A percentile compares a stretch with the other conserved stretches of the same genome.
Conservation (phyloP, 2,113 vertebrate genomes). For the Aplodontia rufa region DNA sequence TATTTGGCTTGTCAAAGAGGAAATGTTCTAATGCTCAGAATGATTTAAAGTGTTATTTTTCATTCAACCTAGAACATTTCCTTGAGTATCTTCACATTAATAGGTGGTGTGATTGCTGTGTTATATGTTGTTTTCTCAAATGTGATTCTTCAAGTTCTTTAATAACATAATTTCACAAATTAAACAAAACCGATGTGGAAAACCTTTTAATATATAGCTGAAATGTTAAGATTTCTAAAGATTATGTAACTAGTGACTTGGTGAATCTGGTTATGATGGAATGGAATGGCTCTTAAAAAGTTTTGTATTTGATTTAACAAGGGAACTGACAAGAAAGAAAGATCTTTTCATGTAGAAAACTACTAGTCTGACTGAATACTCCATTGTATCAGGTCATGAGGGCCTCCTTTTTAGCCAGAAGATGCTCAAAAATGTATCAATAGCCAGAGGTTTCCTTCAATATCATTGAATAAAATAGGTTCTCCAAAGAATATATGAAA, state of each 20-base stretch:
- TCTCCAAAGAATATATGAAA: constrained; percentile 51
- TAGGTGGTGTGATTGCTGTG: background rate
- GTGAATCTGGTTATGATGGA: background rate
- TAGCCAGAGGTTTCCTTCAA: constrained; percentile 39
- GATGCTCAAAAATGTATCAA: constrained; percentile 61
- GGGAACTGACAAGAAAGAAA: constrained; percentile 24
- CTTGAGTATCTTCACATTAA: background rate
- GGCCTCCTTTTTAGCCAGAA: constrained; percentile 45
- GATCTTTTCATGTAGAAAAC: constrained; percentile 25
- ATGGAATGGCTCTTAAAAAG: background rate
- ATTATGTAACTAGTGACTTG: background rate
- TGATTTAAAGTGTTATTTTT: background rate
- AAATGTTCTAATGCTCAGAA: background rate
- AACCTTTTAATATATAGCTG: background rate
- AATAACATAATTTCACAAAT: constrained; percentile 20
- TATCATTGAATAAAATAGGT: constrained; percentile 53
- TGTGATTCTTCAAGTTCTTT: background rate
- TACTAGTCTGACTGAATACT: constrained; percentile 36
- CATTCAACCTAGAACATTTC: background rate
- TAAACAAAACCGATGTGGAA: background rate
- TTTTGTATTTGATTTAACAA: constrained; percentile 42
- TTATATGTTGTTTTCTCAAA: background rate
- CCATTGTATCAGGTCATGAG: background rate
- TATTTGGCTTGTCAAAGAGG: background rate
- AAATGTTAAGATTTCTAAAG: background rate